Percentiles rank a stretch among this genome's conserved stretches.
Evolutionary conservation across 1,140 invertebrate genomes (phyloP).

Genomic region (Papilio glaucus): DNA sequence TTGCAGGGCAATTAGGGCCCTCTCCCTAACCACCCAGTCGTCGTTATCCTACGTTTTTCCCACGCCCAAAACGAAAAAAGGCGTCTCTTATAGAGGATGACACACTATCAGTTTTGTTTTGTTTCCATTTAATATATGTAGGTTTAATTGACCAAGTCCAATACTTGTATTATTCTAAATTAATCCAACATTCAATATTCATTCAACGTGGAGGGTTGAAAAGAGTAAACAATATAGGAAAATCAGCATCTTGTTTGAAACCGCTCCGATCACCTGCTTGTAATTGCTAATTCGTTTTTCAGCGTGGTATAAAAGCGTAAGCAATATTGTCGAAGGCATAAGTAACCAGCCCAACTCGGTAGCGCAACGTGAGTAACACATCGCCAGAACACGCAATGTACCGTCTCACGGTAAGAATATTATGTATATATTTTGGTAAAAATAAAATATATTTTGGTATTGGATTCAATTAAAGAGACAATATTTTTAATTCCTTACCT

Average conservation of each 20-base stretch:
- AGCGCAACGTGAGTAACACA: constrained; percentile 51
- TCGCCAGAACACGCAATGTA: constrained; percentile 59
- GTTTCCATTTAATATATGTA: too few species aligned
- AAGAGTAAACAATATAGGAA: not conserved
- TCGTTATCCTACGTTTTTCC: too few species aligned
- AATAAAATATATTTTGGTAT: too few species aligned
- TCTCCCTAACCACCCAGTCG: too few species aligned
- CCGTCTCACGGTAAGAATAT: constrained; percentile 69
- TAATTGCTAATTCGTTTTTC: constrained; percentile 60
- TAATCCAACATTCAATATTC: not conserved
- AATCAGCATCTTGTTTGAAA: not conserved
- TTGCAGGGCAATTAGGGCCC: too few species aligned
- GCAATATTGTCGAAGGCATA: constrained; percentile 56
- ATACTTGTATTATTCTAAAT: too few species aligned
- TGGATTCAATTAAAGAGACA: too few species aligned
- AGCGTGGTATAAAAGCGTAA: constrained; percentile 75
- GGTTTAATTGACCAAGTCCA: too few species aligned
- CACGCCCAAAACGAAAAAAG: too few species aligned
- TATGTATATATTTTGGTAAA: not conserved
- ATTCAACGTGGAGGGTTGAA: not conserved
- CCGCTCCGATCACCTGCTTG: not conserved
- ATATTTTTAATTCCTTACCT: too few species aligned
- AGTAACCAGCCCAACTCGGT: constrained; percentile 59
- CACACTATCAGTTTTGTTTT: too few species aligned
- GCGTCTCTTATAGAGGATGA: too few species aligned